Base-by-base conservation (phyloP, 2,113 vertebrate species). In the Ophthalmolycus amberensis region DNA sequence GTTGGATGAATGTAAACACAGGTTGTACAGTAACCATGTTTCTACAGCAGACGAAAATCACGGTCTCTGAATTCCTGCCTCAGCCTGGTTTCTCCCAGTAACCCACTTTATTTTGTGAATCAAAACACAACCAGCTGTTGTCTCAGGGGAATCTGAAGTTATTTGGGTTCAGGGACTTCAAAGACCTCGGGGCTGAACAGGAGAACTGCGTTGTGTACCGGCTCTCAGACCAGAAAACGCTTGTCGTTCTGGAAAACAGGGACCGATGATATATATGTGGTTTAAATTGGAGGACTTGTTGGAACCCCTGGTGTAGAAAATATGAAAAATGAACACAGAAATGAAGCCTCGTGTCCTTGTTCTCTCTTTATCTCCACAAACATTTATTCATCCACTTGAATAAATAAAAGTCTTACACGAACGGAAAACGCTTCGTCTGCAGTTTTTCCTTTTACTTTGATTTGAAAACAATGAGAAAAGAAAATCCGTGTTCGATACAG, bases 361-460 rank as follows among this genome's bases (percentile, higher is more conserved):
- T 32, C 59, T 34, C 42, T 46, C 4, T 63, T 59, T 18, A 14
- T 44, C 11, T 71, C 38, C 50, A 38, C 22, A 54, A 6, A 64
- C 10, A 67, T 56, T 14, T 32, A 42, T 77, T 64, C 9, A 42
- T 34, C 48, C n/a, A n/a, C 18, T 37, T 29, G 29, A 70, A 40
- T 10, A 42, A 72, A 80, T 46, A 10, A 74, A 64, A 79, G n/a
- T 68, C 34, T n/a, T 8, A 83, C 0, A 66, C 79, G 40, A n/a
- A n/a, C 1, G 14, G 8, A 59, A 60, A 29, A 48, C 1, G 5
- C 7, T 50, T 48, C n/a, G 9, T 63, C 59, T 67, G 29, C 10
- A 80, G 1, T 79, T 79, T 59, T 25, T 58, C 46, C 70, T 54
- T 85, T 85, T 79, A 80, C 64, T 86, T 79, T 71, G 34, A 71